These are phyloP conservation scores for Euwallacea similis DNA, from an alignment of 1,140 invertebrate species.

Conservation along the genomic window DNA sequence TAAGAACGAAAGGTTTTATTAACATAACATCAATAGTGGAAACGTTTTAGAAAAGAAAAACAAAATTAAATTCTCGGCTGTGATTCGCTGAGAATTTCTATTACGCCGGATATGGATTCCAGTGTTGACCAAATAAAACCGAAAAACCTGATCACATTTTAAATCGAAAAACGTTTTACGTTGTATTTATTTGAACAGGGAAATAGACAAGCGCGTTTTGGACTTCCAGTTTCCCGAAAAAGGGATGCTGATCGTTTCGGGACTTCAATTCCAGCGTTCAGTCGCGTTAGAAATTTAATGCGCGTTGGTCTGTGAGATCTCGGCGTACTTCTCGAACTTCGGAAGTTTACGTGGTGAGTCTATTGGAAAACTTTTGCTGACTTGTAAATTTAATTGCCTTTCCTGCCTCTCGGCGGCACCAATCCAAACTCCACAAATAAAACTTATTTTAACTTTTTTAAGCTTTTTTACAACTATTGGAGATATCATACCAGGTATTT, in stretches of 20 bases:
- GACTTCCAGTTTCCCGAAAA: slow-evolving; percentile 16
- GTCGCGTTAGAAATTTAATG: slow-evolving; percentile 22
- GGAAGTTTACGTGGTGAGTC: slow-evolving; percentile 24
- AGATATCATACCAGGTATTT: no score
- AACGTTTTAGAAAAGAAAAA: not conserved
- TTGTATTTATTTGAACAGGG: slow-evolving; percentile 27
- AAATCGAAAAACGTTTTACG: slow-evolving; percentile 25
- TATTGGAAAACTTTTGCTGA: slow-evolving; percentile 15
- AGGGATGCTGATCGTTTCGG: slow-evolving; percentile 21
- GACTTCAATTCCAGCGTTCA: slow-evolving; percentile 13
- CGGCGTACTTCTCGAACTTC: slow-evolving; percentile 14
- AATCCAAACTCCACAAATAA: not conserved
- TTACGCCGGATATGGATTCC: slow-evolving; percentile 19
- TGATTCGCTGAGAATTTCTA: slow-evolving; percentile 8
- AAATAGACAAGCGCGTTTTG: slow-evolving; percentile 29
- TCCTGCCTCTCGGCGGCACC: not conserved
- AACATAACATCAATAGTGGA: not conserved
- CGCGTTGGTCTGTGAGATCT: slow-evolving; percentile 15
- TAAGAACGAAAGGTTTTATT: not conserved
- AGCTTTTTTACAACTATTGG: no score
- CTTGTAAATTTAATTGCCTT: slow-evolving; percentile 6
- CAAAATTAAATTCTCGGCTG: not conserved
- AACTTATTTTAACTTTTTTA: slow-evolving; percentile 4
- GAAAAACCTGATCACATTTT: slow-evolving; percentile 23
- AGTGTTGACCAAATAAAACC: slow-evolving; percentile 20